Conservation (phyloP, 2,113 vertebrate genomes). For the Felis chaus region DNA sequence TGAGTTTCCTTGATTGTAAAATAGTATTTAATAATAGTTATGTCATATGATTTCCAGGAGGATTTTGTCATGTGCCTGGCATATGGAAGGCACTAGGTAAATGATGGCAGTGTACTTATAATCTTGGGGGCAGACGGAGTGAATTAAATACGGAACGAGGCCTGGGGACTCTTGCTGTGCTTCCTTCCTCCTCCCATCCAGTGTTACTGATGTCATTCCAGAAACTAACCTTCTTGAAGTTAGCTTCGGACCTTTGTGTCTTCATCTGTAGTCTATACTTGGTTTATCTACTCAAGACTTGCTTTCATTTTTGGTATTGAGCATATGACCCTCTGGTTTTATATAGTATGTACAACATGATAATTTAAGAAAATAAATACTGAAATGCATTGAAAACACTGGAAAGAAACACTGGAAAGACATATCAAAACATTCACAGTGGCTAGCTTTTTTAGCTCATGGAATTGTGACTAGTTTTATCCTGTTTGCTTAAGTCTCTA, state of each 20-base stretch:
- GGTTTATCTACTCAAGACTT: not conserved
- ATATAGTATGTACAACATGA: not conserved
- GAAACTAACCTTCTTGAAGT: not conserved
- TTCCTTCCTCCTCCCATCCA: no score
- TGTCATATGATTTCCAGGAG: not conserved
- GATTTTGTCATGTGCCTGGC: not conserved
- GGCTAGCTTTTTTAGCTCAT: constrained; percentile 1
- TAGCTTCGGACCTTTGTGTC: not conserved
- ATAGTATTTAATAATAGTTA: constrained; percentile 49
- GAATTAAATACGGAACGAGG: constrained; percentile 16
- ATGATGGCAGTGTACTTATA: not conserved
- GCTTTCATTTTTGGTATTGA: not conserved
- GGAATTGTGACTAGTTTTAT: not conserved
- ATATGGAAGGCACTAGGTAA: not conserved
- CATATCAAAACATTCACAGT: not conserved
- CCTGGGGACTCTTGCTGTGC: not conserved
- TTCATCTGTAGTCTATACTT: not conserved
- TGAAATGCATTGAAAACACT: not conserved
- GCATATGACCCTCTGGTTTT: not conserved
- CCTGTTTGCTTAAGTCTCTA: not conserved
- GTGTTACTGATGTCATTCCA: not conserved
- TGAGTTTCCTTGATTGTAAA: constrained; percentile 48
- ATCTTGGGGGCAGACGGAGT: not conserved
- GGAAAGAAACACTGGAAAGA: not conserved
- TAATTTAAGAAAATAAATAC: constrained; percentile 7